These are phyloP conservation scores for Halotydeus destructor DNA, from an alignment of 1,140 invertebrate species.

Conservation along the genomic window DNA sequence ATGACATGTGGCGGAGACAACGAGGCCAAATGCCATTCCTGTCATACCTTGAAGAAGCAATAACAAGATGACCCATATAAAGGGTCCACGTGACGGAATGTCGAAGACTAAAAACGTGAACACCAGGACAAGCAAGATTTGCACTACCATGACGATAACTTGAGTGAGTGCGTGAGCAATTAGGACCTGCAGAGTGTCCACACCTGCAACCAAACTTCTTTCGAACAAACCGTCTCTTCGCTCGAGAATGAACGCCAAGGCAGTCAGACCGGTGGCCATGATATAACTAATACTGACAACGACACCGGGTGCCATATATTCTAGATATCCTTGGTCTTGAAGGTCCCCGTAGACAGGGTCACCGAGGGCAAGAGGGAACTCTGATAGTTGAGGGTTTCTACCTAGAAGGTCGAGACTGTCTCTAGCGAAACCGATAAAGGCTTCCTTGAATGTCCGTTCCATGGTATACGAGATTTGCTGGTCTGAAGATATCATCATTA, in stretches of 20 bases:
- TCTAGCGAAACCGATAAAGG: slow-evolving; percentile 52
- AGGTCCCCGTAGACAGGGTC: slow-evolving; percentile 67
- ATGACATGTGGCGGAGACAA: slow-evolving; percentile 65
- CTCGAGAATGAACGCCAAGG: slow-evolving; percentile 73
- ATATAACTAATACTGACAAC: slow-evolving; percentile 86
- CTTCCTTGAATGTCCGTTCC: slow-evolving; percentile 47
- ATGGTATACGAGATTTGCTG: slow-evolving; percentile 60
- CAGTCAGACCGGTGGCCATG: slow-evolving; percentile 76
- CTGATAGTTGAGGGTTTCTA: slow-evolving; percentile 43
- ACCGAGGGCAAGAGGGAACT: slow-evolving; percentile 28
- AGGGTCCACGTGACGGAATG: slow-evolving; percentile 52
- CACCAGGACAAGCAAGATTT: slow-evolving; percentile 62
- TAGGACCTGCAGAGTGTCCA: slow-evolving; percentile 67
- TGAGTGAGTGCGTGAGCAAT: slow-evolving; percentile 78
- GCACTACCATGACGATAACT: slow-evolving; percentile 78
- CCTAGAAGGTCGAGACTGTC: slow-evolving; percentile 43
- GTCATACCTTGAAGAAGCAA: slow-evolving; percentile 57
- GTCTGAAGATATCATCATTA: slow-evolving; percentile 36
- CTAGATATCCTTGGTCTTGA: slow-evolving; percentile 60
- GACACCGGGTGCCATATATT: slow-evolving; percentile 85
- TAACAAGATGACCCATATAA: slow-evolving; percentile 48
- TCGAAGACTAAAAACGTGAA: slow-evolving; percentile 62
- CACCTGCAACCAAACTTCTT: slow-evolving; percentile 49
- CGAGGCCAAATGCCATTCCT: slow-evolving; percentile 83
- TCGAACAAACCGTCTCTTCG: slow-evolving; percentile 70